Percentiles rank a stretch among this genome's conserved stretches.
Conservation (phyloP, 2,888 invertebrate species). For the Tromatobia lineatoria region DNA sequence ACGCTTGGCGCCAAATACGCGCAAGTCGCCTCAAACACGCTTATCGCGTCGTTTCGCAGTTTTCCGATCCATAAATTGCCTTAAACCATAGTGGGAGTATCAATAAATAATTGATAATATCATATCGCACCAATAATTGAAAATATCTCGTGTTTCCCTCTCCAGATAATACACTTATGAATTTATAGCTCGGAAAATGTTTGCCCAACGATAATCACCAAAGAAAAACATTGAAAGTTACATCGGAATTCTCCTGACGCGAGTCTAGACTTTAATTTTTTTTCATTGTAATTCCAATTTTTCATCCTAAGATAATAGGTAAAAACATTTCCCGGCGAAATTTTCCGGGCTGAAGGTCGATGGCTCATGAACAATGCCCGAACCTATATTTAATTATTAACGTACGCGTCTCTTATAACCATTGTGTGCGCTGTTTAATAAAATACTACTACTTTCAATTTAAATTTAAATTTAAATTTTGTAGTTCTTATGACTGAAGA, state of each 20-base stretch:
- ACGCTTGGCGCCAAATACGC: constrained; percentile 59
- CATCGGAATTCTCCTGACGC: constrained; percentile 49
- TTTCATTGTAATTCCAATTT: too few species aligned
- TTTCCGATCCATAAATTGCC: neutral
- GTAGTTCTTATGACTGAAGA: too few species aligned
- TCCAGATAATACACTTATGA: neutral
- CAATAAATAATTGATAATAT: constrained; percentile 10
- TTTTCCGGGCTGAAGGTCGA: too few species aligned
- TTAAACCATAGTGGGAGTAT: neutral
- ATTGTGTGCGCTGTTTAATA: too few species aligned
- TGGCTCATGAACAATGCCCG: too few species aligned
- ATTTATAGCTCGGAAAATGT: neutral
- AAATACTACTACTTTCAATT: too few species aligned
- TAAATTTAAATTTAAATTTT: too few species aligned
- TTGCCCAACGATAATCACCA: neutral
- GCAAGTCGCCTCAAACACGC: constrained; percentile 5
- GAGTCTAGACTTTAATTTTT: too few species aligned
- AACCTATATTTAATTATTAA: too few species aligned
- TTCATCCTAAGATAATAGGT: too few species aligned
- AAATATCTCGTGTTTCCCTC: neutral
- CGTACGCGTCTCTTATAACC: too few species aligned
- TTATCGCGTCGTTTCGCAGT: neutral
- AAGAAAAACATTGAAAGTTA: constrained; percentile 17
- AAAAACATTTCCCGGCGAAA: too few species aligned
- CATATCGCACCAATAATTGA: constrained; percentile 9